Percentiles rank a stretch among this genome's conserved stretches.
Evolutionary conservation across 2,797 vertebrate species (phyloP).

Genomic region (Epinephelus coioides): DNA sequence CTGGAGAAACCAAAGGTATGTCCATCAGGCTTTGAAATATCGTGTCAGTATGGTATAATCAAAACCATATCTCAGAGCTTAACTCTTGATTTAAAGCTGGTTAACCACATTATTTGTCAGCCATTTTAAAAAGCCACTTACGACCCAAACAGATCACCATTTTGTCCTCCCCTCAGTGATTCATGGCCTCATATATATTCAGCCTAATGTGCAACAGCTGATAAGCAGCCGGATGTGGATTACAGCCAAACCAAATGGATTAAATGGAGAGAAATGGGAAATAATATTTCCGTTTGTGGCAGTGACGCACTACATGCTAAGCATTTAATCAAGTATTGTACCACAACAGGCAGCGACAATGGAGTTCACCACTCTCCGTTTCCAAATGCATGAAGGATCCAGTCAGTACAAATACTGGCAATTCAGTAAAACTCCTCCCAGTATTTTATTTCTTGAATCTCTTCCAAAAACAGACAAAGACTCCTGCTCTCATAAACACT

Average conservation of each 20-base stretch:
- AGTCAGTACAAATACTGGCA: neutral
- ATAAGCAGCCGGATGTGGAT: slow-evolving; percentile 33
- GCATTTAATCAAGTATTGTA: neutral
- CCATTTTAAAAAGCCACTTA: slow-evolving; percentile 24
- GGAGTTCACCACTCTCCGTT: too few relatives aligned
- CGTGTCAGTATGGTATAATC: neutral
- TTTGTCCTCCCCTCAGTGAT: slow-evolving; percentile 1
- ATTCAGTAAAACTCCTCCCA: neutral
- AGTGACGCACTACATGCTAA: neutral
- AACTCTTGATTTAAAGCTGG: neutral
- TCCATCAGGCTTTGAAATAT: neutral
- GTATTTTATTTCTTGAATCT: neutral
- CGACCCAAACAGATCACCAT: neutral
- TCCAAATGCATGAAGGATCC: neutral
- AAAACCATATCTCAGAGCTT: neutral
- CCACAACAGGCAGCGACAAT: neutral
- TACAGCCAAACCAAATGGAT: slow-evolving; percentile 26
- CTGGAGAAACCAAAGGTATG: neutral
- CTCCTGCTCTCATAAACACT: too few relatives aligned
- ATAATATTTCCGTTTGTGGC: neutral
- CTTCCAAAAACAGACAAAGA: too few relatives aligned
- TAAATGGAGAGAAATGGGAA: slow-evolving; percentile 3
- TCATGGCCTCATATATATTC: slow-evolving; percentile 13
- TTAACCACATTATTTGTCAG: neutral
- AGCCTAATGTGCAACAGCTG: slow-evolving; percentile 47